Evolutionary conservation across 2,113 vertebrate species (phyloP).

Genomic region (Tachysurus fulvidraco): DNA sequence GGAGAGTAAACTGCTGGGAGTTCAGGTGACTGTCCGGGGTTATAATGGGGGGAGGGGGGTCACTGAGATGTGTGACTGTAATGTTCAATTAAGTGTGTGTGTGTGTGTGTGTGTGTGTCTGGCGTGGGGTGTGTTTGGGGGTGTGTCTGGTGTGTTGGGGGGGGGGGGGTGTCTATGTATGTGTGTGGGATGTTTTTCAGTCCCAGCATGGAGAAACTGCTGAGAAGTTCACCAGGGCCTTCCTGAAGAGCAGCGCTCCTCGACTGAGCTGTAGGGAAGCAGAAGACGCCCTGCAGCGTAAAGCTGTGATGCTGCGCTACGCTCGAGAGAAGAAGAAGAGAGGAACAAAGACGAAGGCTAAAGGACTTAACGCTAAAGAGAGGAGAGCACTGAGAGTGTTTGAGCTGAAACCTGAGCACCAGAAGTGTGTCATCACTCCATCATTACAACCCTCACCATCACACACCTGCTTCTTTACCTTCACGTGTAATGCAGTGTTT

Average conservation of each 20-base stretch:
- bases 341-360: slow-evolving; percentile 66
- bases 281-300: slow-evolving; percentile 68
- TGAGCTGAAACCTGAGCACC: slow-evolving; percentile 80
- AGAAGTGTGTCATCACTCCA: slow-evolving; percentile 70
- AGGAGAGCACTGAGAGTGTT: slow-evolving; percentile 78
- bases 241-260: slow-evolving; percentile 77
- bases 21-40: slow-evolving; percentile 62
- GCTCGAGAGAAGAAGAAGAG: slow-evolving; percentile 59
- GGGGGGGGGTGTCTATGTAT: background rate
- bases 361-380: slow-evolving; percentile 78
- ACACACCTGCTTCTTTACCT: background rate
- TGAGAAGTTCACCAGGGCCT: slow-evolving; percentile 73
- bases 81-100: too few species aligned
- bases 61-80: background rate
- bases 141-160: too few species aligned
- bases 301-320: slow-evolving; percentile 82
- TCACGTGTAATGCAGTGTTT: background rate
- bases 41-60: too few species aligned
- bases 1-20: slow-evolving; percentile 54
- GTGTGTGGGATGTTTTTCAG: slow-evolving; percentile 50
- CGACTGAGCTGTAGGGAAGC: slow-evolving; percentile 34
- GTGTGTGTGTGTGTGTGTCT: background rate
- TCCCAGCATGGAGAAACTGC: slow-evolving; percentile 62
- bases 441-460: too few species aligned
- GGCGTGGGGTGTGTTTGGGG: too few species aligned